Evolutionary conservation across 2,113 vertebrate species (phyloP).

Genomic region (Notechis scutatus): DNA sequence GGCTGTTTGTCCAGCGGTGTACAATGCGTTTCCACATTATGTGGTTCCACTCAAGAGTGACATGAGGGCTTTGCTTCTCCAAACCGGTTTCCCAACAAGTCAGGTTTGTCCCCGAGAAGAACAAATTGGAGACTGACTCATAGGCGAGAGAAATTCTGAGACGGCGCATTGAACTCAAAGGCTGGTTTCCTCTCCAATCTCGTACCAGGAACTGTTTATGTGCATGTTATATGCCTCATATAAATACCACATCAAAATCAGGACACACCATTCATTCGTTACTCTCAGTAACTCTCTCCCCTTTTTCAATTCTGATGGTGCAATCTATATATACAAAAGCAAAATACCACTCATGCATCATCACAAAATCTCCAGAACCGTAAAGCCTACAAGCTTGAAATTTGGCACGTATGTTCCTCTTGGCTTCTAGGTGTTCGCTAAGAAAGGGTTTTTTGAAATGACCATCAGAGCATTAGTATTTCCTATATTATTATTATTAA

Average conservation of each 20-base stretch:
- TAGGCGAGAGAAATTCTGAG: constrained; percentile 36
- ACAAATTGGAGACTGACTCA: constrained; percentile 68
- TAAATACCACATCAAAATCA: constrained; percentile 34
- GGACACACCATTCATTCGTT: background rate
- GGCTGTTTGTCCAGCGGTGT: constrained; percentile 62
- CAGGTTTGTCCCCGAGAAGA: constrained; percentile 74
- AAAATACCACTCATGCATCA: too few species aligned
- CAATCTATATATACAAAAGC: too few species aligned
- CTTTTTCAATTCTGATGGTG: background rate
- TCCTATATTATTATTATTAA: too few species aligned
- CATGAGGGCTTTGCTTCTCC: constrained; percentile 76
- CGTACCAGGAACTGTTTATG: constrained; percentile 58
- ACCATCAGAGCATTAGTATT: too few species aligned
- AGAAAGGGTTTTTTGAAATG: too few species aligned
- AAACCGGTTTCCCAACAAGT: constrained; percentile 86
- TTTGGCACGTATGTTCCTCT: too few species aligned
- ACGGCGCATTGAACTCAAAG: constrained; percentile 49
- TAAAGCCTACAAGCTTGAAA: too few species aligned
- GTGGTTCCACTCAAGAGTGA: constrained; percentile 79
- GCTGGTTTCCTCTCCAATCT: constrained; percentile 48
- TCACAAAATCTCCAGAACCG: too few species aligned
- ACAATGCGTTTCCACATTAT: constrained; percentile 78
- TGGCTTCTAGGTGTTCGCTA: too few species aligned
- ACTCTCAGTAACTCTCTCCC: background rate
- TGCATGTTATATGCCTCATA: constrained; percentile 44